phyloP scores from a whole-genome alignment of 2,113 vertebrate genomes.

The Labrus mixtus region DNA sequence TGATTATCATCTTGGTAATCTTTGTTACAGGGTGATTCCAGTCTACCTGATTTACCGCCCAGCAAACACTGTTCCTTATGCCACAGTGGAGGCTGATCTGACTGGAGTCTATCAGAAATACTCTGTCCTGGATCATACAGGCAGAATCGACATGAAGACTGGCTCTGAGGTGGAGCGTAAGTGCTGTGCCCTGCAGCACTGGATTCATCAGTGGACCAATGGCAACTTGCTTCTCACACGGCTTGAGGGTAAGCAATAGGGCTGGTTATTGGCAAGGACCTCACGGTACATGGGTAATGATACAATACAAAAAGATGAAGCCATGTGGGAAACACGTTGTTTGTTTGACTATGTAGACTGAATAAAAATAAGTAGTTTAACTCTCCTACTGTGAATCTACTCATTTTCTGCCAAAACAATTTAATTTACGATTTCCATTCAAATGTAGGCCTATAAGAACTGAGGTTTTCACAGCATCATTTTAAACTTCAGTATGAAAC shows the following conservation, averaged over 20 bases:
- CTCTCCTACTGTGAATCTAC: no score
- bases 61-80: constrained; percentile 92
- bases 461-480: no score
- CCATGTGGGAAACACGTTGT: no score
- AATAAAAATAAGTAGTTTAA: no score
- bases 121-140: constrained; percentile 78
- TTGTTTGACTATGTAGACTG: no score
- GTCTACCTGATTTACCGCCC: constrained; percentile 95
- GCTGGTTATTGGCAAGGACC: no score
- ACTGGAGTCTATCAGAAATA: constrained; percentile 84
- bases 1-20: not conserved
- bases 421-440: no score
- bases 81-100: constrained; percentile 92
- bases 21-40: constrained; percentile 88
- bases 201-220: constrained; percentile 98
- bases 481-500: no score
- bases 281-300: no score
- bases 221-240: constrained; percentile 93
- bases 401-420: no score
- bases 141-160: constrained; percentile 67
- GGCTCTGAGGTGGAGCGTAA: constrained; percentile 87
- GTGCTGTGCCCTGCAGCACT: constrained; percentile 95
- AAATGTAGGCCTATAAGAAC: no score
- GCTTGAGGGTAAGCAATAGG: constrained; percentile 87
- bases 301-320: no score